Base-by-base conservation (phyloP, 1,140 invertebrate species). In the Macrotrachela quadricornifera region DNA sequence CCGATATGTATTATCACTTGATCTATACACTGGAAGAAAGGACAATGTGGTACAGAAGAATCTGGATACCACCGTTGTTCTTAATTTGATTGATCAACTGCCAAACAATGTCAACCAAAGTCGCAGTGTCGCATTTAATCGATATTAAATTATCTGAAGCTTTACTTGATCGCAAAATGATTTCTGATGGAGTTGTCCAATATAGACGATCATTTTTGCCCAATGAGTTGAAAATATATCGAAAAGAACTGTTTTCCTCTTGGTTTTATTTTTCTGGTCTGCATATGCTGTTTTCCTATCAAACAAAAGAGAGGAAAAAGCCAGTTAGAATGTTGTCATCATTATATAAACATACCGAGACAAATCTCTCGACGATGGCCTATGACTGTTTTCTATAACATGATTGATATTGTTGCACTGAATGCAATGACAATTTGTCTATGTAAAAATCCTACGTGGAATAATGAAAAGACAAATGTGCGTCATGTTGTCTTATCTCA, bases 281-380 rank as follows among this genome's bases (percentile, higher is more conserved):
- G 21, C 40, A 39, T 2, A 61, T 56, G 11, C 40, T 61, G 17
- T 52, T 57, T 14, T 59, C 54, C 3, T 59, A 61, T 58, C 50
- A 56, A 18, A 38, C 57, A 1, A 62, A 62, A 50, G 58, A 61
- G 45, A 56, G 53, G 12, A 58, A 55, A 54, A 21, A 36, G 18
- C 51, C 55, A 21, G 37, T 52, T 11, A 16, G 55, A 41, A 14
- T 57, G 12, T 55, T 48, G 2, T 48, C 55, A 38, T 16, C 54
- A 39, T 56, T 57, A 45, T 16, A 49, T 46, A 46, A 55, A 45
- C 17, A 44, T 46, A 46, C 55, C 41, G 21, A 16, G 49, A 56
- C 36, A 58, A 54, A 55, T 55, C 40, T 55, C 54, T 14, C 55
- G 54, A 12, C 38, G 58, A 41, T 62, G 60, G 59, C 55, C 59